Evolutionary conservation across 1,140 invertebrate genomes (phyloP).

Genomic region (Mylabris phalerata): DNA sequence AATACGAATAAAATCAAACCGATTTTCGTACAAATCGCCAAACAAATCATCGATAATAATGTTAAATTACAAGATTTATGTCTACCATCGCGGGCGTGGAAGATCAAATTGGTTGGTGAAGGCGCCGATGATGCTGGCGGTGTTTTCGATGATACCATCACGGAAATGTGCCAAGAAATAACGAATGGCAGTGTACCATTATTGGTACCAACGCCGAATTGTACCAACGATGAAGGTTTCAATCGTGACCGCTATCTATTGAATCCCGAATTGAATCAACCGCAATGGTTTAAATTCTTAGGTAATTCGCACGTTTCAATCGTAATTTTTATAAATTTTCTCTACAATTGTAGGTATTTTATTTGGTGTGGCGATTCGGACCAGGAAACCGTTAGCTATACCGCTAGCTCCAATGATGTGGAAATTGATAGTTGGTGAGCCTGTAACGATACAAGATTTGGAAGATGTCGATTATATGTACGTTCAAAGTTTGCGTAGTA

Average conservation of each 20-base stretch:
- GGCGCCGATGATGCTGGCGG: constrained; percentile 65
- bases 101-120: constrained; percentile 57
- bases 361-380: constrained; percentile 53
- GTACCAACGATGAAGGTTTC: constrained; percentile 52
- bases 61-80: constrained; percentile 53
- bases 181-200: constrained; percentile 46
- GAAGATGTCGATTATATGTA: constrained; percentile 61
- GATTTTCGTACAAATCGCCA: constrained; percentile 58
- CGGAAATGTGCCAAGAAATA: constrained; percentile 61
- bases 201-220: constrained; percentile 52
- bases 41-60: constrained; percentile 51
- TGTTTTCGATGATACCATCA: constrained; percentile 67
- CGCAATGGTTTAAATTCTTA: constrained; percentile 54
- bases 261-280: constrained; percentile 51
- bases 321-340: not conserved
- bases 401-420: constrained; percentile 59
- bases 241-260: constrained; percentile 58
- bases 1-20: constrained; percentile 42
- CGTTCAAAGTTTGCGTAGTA: constrained; percentile 53
- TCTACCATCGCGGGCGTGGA: constrained; percentile 61
- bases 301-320: constrained; percentile 41
- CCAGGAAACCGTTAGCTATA: constrained; percentile 55
- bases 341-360: constrained; percentile 44
- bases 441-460: constrained; percentile 53
- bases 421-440: constrained; percentile 58